Percentiles rank a stretch among this genome's conserved stretches.
These are phyloP conservation scores for Meteorus colon DNA, from an alignment of 2,888 invertebrate genomes.

Conservation along the genomic window DNA sequence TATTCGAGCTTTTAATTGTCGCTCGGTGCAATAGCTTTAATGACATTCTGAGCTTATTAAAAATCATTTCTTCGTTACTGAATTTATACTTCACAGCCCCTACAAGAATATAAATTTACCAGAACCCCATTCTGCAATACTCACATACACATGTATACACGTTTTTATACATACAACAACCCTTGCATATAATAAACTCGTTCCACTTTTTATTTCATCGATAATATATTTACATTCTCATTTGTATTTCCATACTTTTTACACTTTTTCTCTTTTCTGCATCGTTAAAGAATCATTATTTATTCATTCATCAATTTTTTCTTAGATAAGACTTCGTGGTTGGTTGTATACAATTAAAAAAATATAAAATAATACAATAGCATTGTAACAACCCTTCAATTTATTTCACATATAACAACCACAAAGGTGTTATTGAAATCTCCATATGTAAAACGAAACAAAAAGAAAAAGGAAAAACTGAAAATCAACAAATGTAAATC, in stretches of 20 bases:
- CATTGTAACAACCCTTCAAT: too few species aligned
- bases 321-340: background rate
- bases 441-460: background rate
- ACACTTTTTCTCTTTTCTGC: background rate
- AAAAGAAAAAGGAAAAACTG: background rate
- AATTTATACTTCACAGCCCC: conserved; percentile 5
- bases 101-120: background rate
- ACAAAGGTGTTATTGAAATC: background rate
- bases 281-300: background rate
- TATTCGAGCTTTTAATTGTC: conserved; percentile 25
- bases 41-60: conserved; percentile 11
- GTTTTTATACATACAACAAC: background rate
- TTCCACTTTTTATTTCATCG: background rate
- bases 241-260: background rate
- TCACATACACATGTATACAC: background rate
- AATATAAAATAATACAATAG: background rate
- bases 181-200: background rate
- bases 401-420: too few species aligned
- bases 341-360: background rate
- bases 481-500: background rate
- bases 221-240: conserved; percentile 12
- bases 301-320: background rate
- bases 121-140: background rate
- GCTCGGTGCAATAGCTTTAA: conserved; percentile 13
- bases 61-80: conserved; percentile 15